phyloP scores from a whole-genome alignment of 2,113 vertebrate genomes.

The Microcebus jonahi region DNA sequence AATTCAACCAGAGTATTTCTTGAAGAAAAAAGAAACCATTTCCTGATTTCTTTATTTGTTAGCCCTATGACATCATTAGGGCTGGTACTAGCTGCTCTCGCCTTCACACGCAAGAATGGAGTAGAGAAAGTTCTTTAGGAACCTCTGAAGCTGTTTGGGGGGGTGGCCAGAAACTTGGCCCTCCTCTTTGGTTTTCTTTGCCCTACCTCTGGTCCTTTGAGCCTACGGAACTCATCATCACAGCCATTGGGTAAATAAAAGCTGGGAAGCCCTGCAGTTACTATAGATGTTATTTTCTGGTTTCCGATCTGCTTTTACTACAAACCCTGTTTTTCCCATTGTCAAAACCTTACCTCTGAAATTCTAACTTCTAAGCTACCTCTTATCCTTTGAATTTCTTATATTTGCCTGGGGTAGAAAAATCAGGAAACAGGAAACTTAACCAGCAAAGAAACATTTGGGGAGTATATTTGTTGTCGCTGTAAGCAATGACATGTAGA shows the following conservation, averaged over 20 bases:
- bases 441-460: neutral
- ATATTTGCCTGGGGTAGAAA: neutral
- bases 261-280: neutral
- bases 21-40: conserved; percentile 67
- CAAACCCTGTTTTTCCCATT: neutral
- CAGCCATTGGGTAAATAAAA: neutral
- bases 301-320: neutral
- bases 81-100: neutral
- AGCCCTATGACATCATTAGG: conserved; percentile 32
- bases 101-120: neutral
- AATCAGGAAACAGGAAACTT: neutral
- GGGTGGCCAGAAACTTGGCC: neutral
- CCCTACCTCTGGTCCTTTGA: neutral
- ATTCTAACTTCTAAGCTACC: neutral
- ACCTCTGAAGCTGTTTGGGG: neutral
- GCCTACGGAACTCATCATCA: neutral
- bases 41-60: conserved; percentile 75
- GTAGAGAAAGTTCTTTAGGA: neutral
- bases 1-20: conserved; percentile 71
- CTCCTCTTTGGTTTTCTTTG: neutral
- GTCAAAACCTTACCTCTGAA: neutral
- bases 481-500: neutral
- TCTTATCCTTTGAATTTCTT: neutral
- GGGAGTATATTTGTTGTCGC: neutral
- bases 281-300: neutral